Base-by-base conservation (phyloP, 2,888 invertebrate genomes). In the Yponomeuta malinellus region DNA sequence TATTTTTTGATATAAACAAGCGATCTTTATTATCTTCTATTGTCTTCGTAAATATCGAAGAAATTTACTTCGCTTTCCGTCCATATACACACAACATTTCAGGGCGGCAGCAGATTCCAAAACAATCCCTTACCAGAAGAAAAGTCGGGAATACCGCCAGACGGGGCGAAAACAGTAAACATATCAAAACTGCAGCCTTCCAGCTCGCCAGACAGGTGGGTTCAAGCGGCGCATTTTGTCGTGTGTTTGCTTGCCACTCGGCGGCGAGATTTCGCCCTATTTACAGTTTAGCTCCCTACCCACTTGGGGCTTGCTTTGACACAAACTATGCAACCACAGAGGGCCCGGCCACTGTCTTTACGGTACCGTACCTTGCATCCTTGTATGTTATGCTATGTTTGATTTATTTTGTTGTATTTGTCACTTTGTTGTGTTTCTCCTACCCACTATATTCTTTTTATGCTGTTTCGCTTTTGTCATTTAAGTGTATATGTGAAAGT, bases 271-370 rank as follows among this genome's bases (percentile, higher is more conserved):
- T 59, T 15, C 15, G 52, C 52, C 52, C 52, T 59, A 59, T 59
- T 59, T 59, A 59, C 52, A 59, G 52, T 59, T 59, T 59, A 59
- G 52, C 52, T 59, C 52, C 52, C 52, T 59, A 59, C 52, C 52
- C 52, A 59, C 52, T 59, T 59, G 52, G 15, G 52, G 15, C 52
- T 15, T 15, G 15, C 52, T 59, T 59, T 15, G 52, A 15, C 52
- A 59, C 15, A 59, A 1, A 2, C 15, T 15, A 15, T 6, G 8
- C 3, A 59, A 8, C 2, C 15, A 59, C 52, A 59, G 15, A 59
- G 52, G 8, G 9, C 43, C 43, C 9, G 43, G 43, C 8, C 1
- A 43, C 43, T 9, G 43, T 43, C 8, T 43, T 43, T 8, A 43
- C 1, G 43, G 43, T 1, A 2, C 4, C 2, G 2, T 2, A 37